These are phyloP conservation scores for Elaphurus davidianus DNA, from an alignment of 2,113 vertebrate species.

Conservation along the genomic window DNA sequence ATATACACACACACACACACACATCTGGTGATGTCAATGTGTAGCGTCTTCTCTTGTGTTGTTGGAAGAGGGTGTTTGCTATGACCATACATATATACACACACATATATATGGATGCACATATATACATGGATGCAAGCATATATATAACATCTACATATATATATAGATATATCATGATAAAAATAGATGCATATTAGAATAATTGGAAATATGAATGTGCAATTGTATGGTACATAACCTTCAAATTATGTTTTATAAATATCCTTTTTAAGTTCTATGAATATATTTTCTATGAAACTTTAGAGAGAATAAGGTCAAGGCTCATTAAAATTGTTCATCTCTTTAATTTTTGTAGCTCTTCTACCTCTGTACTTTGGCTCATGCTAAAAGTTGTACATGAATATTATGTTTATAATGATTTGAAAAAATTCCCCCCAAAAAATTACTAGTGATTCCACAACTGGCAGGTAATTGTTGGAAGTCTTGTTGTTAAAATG, in stretches of 20 bases:
- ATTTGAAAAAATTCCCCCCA: background rate
- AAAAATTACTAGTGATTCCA: background rate
- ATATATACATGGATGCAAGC: background rate
- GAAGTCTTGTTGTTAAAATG: background rate
- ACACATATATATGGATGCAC: background rate
- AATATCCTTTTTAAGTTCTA: background rate
- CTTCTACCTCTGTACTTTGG: background rate
- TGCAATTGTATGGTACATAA: background rate
- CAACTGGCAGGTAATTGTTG: background rate
- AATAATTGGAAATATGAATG: background rate
- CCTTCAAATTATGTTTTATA: background rate
- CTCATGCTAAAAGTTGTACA: background rate
- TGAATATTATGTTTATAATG: background rate
- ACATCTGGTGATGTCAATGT: no score
- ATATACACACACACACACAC: fast-evolving
- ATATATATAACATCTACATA: background rate
- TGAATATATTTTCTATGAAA: background rate
- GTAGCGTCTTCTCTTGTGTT: no score
- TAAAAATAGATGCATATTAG: background rate
- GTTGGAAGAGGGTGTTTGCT: no score
- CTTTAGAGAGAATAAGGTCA: background rate
- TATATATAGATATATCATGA: background rate
- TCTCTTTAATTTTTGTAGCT: background rate
- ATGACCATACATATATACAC: background rate
- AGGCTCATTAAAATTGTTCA: background rate